Percentiles rank a stretch among this genome's conserved stretches.
Conservation (phyloP, 2,797 vertebrate species). For the Cynopterus sphinx region DNA sequence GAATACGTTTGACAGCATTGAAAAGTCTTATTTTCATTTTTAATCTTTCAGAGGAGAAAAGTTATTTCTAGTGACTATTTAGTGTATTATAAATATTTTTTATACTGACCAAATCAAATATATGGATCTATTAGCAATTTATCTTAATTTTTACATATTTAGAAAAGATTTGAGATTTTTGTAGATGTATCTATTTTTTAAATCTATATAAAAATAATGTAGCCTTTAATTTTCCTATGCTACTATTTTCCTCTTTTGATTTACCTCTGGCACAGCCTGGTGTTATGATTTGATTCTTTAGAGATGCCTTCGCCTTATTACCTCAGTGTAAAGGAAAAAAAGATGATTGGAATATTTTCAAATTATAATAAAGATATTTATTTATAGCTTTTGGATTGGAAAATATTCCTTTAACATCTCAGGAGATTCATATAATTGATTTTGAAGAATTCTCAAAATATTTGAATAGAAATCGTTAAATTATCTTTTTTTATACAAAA, state of each 20-base stretch:
- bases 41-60: conserved; percentile 59
- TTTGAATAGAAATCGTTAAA: not conserved
- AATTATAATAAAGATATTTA: conserved; percentile 30
- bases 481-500: not conserved
- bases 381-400: conserved; percentile 3
- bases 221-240: not conserved
- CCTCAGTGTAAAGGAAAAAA: not conserved
- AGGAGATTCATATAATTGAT: not conserved
- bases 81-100: not conserved
- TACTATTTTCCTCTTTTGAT: not conserved
- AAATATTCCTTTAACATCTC: not conserved
- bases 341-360: not conserved
- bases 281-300: not conserved
- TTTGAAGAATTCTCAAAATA: conserved; percentile 10
- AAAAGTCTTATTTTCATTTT: conserved; percentile 71
- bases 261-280: not conserved
- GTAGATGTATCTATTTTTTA: not conserved
- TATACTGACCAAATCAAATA: not conserved
- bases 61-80: conserved; percentile 44
- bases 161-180: not conserved
- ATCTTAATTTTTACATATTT: conserved; percentile 38
- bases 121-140: conserved; percentile 8
- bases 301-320: not conserved
- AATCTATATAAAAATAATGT: not conserved
- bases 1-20: conserved; percentile 67